Evolutionary conservation across 2,888 invertebrate genomes (phyloP).

Genomic region (Amblyjoppa proteus): DNA sequence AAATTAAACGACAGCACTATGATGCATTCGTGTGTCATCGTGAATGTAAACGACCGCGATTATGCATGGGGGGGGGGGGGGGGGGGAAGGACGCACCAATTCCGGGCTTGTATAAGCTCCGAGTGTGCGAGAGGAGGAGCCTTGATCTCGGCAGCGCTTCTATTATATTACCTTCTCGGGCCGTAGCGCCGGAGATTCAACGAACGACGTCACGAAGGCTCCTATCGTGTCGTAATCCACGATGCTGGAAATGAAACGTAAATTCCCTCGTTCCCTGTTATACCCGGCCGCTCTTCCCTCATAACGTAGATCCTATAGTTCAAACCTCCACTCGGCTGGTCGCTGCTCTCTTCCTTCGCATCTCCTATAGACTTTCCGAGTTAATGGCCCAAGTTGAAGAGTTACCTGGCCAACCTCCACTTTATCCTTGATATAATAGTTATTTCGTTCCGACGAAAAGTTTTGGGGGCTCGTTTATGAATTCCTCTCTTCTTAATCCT

Average conservation of each 20-base stretch:
- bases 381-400: slow-evolving; percentile 66
- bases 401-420: slow-evolving; percentile 53
- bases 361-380: slow-evolving; percentile 39
- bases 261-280: slow-evolving; percentile 58
- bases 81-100: slow-evolving; percentile 55
- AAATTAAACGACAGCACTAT: slow-evolving; percentile 70
- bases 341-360: slow-evolving; percentile 38
- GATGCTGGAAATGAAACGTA: slow-evolving; percentile 66
- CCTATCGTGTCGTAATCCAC: slow-evolving; percentile 53
- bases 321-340: slow-evolving; percentile 25
- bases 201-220: slow-evolving; percentile 53
- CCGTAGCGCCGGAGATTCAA: slow-evolving; percentile 52
- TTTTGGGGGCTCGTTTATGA: slow-evolving; percentile 17
- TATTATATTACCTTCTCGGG: slow-evolving; percentile 62
- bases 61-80: slow-evolving; percentile 58
- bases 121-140: slow-evolving; percentile 26
- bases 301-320: slow-evolving; percentile 32
- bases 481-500: slow-evolving; percentile 19
- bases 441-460: slow-evolving; percentile 52
- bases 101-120: slow-evolving; percentile 37
- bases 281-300: slow-evolving; percentile 37
- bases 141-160: slow-evolving; percentile 55
- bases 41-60: slow-evolving; percentile 74
- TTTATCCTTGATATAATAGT: slow-evolving; percentile 49
- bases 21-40: slow-evolving; percentile 57